Evolutionary conservation across 2,888 invertebrate species (phyloP).

Genomic region (Oligia latruncula): DNA sequence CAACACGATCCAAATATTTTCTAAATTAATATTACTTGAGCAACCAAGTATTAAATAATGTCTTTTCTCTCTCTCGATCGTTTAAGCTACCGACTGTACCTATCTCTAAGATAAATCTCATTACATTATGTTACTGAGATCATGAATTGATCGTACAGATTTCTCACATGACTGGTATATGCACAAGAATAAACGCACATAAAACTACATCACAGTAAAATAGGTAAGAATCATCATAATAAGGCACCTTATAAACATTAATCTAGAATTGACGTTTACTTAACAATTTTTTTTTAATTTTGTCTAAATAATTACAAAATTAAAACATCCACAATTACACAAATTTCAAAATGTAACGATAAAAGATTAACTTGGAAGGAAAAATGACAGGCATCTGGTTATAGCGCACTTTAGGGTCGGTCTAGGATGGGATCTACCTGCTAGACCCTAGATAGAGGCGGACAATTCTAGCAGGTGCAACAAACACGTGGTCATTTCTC

Average conservation of each 20-base stretch:
- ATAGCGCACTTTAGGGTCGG: constrained; percentile 8
- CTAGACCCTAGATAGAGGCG: constrained; percentile 4
- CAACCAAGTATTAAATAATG: constrained; percentile 60
- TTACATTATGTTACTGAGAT: constrained; percentile 58
- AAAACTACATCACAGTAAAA: constrained; percentile 64
- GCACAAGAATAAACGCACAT: constrained; percentile 49
- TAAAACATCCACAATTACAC: constrained; percentile 37
- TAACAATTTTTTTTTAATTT: constrained; percentile 25
- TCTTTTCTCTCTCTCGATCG: constrained; percentile 61
- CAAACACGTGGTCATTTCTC: constrained; percentile 20
- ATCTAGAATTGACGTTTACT: constrained; percentile 30
- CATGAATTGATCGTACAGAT: constrained; percentile 62
- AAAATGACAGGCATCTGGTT: constrained; percentile 14
- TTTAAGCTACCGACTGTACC: constrained; percentile 61
- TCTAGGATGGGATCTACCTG: neutral
- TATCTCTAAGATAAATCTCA: constrained; percentile 40
- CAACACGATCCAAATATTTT: constrained; percentile 49
- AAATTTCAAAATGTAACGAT: constrained; percentile 21
- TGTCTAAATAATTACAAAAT: constrained; percentile 23
- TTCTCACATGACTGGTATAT: constrained; percentile 56
- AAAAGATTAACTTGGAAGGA: constrained; percentile 14
- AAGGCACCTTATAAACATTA: constrained; percentile 34
- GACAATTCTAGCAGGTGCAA: neutral
- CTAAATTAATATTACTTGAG: constrained; percentile 65
- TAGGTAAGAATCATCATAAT: constrained; percentile 44